Evolutionary conservation across 2,888 invertebrate species (phyloP).

Genomic region (Drosophila ustulata): DNA sequence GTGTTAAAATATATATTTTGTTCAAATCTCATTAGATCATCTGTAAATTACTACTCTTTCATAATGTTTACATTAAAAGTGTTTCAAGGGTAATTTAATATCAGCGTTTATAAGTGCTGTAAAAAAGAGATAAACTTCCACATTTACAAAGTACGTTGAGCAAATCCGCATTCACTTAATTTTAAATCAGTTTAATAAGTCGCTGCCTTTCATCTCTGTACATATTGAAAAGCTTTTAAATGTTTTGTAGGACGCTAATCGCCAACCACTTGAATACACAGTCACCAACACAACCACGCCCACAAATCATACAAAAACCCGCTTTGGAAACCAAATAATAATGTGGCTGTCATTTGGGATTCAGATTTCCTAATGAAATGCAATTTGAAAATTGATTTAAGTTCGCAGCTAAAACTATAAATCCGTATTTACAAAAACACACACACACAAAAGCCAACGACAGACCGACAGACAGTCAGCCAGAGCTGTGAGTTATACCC

Average conservation of each 20-base stretch:
- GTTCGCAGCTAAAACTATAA: slow-evolving; percentile 48
- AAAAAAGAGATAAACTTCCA: not conserved
- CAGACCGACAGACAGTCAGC: not conserved
- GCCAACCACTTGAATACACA: not conserved
- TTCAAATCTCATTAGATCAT: too few species aligned
- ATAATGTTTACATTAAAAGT: too few species aligned
- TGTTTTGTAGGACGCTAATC: slow-evolving; percentile 19
- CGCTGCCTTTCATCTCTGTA: slow-evolving; percentile 5
- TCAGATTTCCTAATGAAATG: slow-evolving; percentile 55
- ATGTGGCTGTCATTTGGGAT: slow-evolving; percentile 31
- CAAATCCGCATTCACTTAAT: not conserved
- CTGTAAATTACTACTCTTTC: too few species aligned
- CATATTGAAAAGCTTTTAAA: slow-evolving; percentile 24
- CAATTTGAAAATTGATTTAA: slow-evolving; percentile 49
- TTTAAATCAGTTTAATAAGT: slow-evolving; percentile 16
- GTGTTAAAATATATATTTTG: too few species aligned
- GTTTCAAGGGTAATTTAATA: too few species aligned
- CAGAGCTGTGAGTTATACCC: slow-evolving; percentile 11
- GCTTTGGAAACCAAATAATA: slow-evolving; percentile 21
- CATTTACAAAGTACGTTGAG: not conserved
- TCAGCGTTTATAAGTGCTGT: too few species aligned
- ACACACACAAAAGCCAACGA: not conserved
- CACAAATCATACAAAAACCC: not conserved
- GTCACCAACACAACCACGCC: not conserved
- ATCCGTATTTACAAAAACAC: slow-evolving; percentile 10